Evolutionary conservation across 2,888 invertebrate genomes (phyloP), one percentile per base, ranked within the genome.

Genomic region (Tillus elongatus): DNA sequence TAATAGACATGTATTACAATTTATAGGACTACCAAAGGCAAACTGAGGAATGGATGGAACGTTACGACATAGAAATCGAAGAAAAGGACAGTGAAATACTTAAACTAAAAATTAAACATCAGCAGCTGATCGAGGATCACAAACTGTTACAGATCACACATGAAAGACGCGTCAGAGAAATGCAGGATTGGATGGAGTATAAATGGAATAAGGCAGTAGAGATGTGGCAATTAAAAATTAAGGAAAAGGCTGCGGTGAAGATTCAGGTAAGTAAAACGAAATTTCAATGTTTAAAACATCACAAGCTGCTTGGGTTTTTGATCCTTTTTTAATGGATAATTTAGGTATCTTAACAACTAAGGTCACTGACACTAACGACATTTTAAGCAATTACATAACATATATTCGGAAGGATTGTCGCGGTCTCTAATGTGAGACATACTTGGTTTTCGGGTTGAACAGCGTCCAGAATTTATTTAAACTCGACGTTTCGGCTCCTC

Each of bases 51-150:
- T 62, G 60, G 61, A 54, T 57, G 51, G 52, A 55, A 30, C 40
- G 43, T n/a, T 61, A 59, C 35, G 59, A 60, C 14, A 45, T 46
- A 11, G 60, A 61, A 36, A 40, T 48, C 1, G 60, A 63, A 35
- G 33, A 37, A 10, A 41, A 44, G 13, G 60, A 59, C 14, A 39
- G 39, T 1, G 50, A 55, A 35, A 46, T 58, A 13, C 35, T 51
- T 2, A 42, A 47, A 11, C 24, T 58, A 8, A 52, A 47, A 38
- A 40, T 43, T 13, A 43, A 49, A 8, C 39, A 51, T 30, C 58
- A 59, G 12, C 43, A 44, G 11, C 43, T 54, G 4, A 39, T 34
- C 2, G 56, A 54, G 14, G 47, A 52, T 13, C 44, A 43, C 10
- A 34, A 37, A 3, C 29, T 33, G 9, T 13, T 54, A 12, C 38